Conservation (phyloP, 2,113 vertebrate species). For the Sylvietta virens region DNA sequence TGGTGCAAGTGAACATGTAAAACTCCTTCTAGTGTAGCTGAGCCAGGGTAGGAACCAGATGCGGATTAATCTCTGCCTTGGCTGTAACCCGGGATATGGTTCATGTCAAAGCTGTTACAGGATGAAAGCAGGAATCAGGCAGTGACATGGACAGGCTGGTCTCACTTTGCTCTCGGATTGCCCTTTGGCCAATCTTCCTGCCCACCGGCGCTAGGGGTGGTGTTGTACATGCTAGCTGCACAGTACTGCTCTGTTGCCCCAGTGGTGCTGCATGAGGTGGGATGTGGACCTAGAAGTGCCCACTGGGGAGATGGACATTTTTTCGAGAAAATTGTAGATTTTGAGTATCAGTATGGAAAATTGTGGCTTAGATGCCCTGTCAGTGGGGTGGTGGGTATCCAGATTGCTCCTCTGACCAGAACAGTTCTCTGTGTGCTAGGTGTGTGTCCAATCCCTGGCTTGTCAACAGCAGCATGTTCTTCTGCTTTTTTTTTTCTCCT, state of each 20-base stretch:
- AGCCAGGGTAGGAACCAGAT: neutral
- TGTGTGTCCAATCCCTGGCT: rapidly evolving
- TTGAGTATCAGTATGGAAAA: neutral
- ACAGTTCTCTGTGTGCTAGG: neutral
- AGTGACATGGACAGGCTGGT: neutral
- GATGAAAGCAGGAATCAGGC: neutral
- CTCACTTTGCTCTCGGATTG: neutral
- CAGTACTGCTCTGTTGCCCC: neutral
- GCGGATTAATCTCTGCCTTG: neutral
- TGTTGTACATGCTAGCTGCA: rapidly evolving
- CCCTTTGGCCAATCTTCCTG: neutral
- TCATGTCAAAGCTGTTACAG: neutral
- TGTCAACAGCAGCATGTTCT: neutral
- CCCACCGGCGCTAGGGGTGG: neutral
- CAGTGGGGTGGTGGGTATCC: neutral
- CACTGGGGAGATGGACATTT: neutral
- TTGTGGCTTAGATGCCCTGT: neutral
- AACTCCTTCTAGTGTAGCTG: neutral
- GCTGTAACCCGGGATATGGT: rapidly evolving
- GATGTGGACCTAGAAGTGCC: neutral
- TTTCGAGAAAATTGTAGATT: neutral
- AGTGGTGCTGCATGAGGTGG: neutral
- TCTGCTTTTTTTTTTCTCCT: rapidly evolving
- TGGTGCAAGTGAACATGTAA: neutral
- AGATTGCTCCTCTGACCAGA: neutral